A percentile compares a stretch with the other conserved stretches of the same genome.
phyloP scores from a whole-genome alignment of 2,113 vertebrate genomes.

The Cromileptes altivelis region DNA sequence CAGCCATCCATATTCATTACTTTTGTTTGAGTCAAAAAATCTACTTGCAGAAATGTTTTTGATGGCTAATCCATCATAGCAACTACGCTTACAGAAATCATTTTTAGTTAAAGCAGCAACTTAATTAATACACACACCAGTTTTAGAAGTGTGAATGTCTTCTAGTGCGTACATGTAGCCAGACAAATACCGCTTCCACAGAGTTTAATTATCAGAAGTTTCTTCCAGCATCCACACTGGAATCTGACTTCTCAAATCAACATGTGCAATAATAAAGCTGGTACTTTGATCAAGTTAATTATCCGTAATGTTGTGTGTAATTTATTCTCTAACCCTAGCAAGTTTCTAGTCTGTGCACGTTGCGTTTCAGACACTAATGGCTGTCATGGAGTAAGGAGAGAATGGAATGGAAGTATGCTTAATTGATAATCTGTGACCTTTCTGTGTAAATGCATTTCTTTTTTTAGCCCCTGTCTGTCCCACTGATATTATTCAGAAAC shows the following conservation, averaged over 20 bases:
- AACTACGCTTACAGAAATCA: background rate
- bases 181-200: background rate
- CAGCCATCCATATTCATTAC: background rate
- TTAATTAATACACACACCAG: background rate
- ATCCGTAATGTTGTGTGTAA: background rate
- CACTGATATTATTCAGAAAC: conserved; percentile 17
- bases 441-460: background rate
- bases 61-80: conserved; percentile 12
- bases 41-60: background rate
- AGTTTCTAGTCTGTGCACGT: background rate
- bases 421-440: conserved; percentile 44
- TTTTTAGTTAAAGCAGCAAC: background rate
- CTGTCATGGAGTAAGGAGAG: background rate
- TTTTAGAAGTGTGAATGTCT: background rate
- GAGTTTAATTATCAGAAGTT: background rate
- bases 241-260: background rate
- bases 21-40: background rate
- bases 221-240: background rate
- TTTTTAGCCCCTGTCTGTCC: conserved; percentile 11
- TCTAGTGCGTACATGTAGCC: background rate
- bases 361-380: background rate
- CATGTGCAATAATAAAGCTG: background rate
- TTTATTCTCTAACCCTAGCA: background rate
- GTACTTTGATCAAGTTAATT: background rate
- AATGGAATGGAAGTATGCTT: background rate